phyloP scores from a whole-genome alignment of 2,113 vertebrate genomes.

The Cyphomyrus discorhynchus region DNA sequence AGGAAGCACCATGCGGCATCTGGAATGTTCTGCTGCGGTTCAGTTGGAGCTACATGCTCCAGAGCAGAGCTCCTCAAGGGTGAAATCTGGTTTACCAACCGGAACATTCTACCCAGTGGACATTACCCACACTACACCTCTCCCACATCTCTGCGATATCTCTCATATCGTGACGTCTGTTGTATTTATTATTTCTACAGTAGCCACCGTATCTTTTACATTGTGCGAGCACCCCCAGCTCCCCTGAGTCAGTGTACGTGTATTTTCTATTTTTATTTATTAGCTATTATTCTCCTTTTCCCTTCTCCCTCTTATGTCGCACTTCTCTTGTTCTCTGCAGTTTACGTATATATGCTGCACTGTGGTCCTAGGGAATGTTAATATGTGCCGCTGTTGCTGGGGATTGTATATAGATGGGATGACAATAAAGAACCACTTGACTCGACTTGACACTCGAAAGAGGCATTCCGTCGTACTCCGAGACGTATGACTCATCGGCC shows the following conservation, averaged over 20 bases:
- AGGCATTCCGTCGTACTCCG: not conserved
- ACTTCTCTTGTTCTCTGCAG: not conserved
- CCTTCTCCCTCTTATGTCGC: not conserved
- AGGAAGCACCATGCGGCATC: not conserved
- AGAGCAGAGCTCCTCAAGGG: not conserved
- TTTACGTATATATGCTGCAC: not conserved
- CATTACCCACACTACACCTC: not conserved
- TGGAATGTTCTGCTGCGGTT: not conserved
- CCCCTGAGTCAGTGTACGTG: not conserved
- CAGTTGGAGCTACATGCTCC: not conserved
- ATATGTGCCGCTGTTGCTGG: not conserved
- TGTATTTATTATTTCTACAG: not conserved
- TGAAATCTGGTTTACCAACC: not conserved
- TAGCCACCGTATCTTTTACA: not conserved
- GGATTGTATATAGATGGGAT: not conserved
- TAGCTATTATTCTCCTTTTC: not conserved
- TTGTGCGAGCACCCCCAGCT: not conserved
- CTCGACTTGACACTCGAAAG: not conserved
- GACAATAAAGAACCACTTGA: not conserved
- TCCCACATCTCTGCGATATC: not conserved
- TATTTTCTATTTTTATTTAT: not conserved
- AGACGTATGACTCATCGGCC: not conserved
- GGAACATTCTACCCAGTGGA: not conserved
- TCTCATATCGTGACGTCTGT: not conserved
- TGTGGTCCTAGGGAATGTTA: not conserved